These are phyloP conservation scores for Nematolebias whitei DNA, from an alignment of 2,113 vertebrate species.

Conservation along the genomic window DNA sequence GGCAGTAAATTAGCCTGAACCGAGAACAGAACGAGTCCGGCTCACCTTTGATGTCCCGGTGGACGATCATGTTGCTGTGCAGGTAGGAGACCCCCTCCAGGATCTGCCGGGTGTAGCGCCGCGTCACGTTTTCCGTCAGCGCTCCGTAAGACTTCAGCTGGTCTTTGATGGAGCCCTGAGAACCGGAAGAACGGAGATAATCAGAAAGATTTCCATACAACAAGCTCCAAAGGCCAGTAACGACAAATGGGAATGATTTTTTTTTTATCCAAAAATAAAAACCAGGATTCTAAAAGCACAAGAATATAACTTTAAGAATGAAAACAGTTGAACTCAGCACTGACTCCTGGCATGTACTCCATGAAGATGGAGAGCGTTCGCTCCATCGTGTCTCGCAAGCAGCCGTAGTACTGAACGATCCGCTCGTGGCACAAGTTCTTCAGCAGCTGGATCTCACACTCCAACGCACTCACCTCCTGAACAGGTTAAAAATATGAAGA, in stretches of 20 bases:
- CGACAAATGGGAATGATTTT: neutral
- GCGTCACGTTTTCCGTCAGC: conserved; percentile 96
- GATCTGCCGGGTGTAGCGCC: conserved; percentile 96
- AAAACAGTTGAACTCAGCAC: conserved; percentile 1
- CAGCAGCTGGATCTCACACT: conserved; percentile 98
- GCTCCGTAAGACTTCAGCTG: conserved; percentile 97
- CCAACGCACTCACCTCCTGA: conserved; percentile 96
- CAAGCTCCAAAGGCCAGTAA: neutral
- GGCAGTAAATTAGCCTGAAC: no score
- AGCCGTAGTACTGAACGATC: conserved; percentile 98
- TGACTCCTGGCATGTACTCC: conserved; percentile 99
- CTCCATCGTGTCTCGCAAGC: conserved; percentile 91
- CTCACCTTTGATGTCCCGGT: conserved; percentile 98
- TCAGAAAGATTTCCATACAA: no score
- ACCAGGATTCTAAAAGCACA: no score
- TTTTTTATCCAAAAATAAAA: no score
- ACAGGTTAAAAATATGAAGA: conserved; percentile 18
- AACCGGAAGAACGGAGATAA: neutral
- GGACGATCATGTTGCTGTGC: conserved; percentile 99
- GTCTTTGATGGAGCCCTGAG: conserved; percentile 97
- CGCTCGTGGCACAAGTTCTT: conserved; percentile 96
- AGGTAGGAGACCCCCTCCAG: conserved; percentile 97
- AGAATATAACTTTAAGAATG: neutral
- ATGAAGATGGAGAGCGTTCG: conserved; percentile 98
- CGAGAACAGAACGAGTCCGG: neutral